Conservation (phyloP, 2,888 invertebrate genomes). For the Cordilura impudica region DNA sequence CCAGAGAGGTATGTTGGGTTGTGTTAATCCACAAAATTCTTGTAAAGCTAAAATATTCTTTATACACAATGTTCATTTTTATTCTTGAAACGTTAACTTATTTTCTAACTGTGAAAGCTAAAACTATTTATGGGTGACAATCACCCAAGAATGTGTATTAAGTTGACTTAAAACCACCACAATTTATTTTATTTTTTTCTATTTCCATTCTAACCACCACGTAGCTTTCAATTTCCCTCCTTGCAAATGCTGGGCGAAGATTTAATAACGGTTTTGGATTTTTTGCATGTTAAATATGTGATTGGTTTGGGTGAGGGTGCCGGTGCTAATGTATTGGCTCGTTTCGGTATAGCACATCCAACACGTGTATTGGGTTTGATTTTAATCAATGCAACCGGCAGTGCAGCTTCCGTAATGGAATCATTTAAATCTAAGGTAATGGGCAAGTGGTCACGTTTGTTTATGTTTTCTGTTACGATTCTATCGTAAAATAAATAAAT, state of each 20-base stretch:
- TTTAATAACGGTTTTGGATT: conserved; percentile 88
- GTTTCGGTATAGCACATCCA: conserved; percentile 90
- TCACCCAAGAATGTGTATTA: not conserved
- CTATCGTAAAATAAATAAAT: not conserved
- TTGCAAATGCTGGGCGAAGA: conserved; percentile 90
- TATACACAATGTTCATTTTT: not conserved
- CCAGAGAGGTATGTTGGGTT: conserved; percentile 86
- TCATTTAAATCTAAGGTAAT: conserved; percentile 89
- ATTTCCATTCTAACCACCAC: conserved; percentile 7
- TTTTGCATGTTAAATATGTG: conserved; percentile 89
- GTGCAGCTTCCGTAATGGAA: conserved; percentile 91
- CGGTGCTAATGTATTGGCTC: conserved; percentile 90
- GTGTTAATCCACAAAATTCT: too few species aligned
- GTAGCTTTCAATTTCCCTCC: conserved; percentile 88
- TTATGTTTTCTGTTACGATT: not conserved
- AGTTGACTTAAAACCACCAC: conserved; percentile 9
- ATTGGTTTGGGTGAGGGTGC: conserved; percentile 93
- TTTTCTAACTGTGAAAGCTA: not conserved
- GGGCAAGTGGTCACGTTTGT: not conserved
- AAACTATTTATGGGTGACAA: not conserved
- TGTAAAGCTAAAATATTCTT: too few species aligned
- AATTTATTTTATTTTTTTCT: conserved; percentile 3
- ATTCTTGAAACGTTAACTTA: not conserved
- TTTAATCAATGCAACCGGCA: conserved; percentile 91
- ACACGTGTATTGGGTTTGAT: conserved; percentile 87